Conservation (phyloP, 1,140 invertebrate species). For the Sesamia nonagrioides region DNA sequence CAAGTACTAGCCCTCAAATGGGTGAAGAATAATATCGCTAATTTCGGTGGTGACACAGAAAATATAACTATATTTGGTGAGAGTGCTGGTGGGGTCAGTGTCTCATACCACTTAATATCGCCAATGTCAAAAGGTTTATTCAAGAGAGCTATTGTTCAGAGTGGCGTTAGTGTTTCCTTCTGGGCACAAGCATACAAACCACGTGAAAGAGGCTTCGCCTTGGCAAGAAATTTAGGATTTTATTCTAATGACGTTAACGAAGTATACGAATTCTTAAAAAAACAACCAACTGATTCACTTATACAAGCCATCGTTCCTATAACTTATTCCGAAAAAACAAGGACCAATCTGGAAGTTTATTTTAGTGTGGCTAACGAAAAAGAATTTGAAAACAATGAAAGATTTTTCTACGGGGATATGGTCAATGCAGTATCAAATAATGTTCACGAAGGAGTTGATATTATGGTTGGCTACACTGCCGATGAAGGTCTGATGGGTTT, state of each 20-base stretch:
- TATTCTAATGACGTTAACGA: conserved; percentile 52
- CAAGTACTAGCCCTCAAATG: conserved; percentile 89
- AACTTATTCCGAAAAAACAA: too few relatives aligned
- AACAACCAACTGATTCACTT: conserved; percentile 45
- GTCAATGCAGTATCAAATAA: conserved; percentile 42
- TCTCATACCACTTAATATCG: conserved; percentile 78
- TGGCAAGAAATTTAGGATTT: conserved; percentile 55
- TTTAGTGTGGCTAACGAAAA: conserved; percentile 52
- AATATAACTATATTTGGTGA: conserved; percentile 89
- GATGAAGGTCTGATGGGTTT: conserved; percentile 52
- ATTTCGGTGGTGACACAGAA: conserved; percentile 90
- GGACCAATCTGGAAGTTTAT: conserved; percentile 36
- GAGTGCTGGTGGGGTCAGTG: conserved; percentile 86
- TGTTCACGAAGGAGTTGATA: conserved; percentile 57
- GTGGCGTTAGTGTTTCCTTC: conserved; percentile 34
- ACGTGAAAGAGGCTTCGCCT: conserved; percentile 42
- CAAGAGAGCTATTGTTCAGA: conserved; percentile 53
- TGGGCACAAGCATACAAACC: conserved; percentile 45
- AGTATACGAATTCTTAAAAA: conserved; percentile 58
- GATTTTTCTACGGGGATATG: conserved; percentile 55
- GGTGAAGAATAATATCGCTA: conserved; percentile 89
- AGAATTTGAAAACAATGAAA: conserved; percentile 57
- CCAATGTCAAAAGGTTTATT: conserved; percentile 77
- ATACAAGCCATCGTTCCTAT: too few relatives aligned
- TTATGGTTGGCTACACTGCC: conserved; percentile 53